phyloP scores from a whole-genome alignment of 2,797 vertebrate species.

The Rhyacichthys aspro region DNA sequence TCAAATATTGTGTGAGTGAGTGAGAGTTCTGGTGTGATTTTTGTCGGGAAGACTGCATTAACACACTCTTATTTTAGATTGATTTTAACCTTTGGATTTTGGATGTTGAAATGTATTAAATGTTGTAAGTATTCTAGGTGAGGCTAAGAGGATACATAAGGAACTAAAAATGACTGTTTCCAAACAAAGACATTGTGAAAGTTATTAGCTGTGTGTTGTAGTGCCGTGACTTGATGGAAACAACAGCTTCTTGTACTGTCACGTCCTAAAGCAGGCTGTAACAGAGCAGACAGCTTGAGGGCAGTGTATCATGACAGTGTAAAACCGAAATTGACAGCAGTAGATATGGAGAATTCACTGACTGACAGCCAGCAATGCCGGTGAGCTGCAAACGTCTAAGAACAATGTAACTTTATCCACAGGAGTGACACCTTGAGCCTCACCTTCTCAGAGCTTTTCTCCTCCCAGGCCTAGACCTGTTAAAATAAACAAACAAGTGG shows the following conservation, averaged over 20 bases:
- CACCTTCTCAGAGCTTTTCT: slow-evolving; percentile 27
- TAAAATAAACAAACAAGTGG: slow-evolving; percentile 25
- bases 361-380: slow-evolving; percentile 51
- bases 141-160: too few species aligned
- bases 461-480: slow-evolving; percentile 35
- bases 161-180: too few species aligned
- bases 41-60: too few species aligned
- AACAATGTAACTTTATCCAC: slow-evolving; percentile 55
- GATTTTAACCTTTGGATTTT: too few species aligned
- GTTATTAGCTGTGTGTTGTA: background rate
- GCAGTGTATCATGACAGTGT: slow-evolving; percentile 17
- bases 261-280: slow-evolving; percentile 31
- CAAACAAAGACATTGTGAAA: too few species aligned
- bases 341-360: slow-evolving; percentile 35
- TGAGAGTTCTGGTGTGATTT: too few species aligned
- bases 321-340: slow-evolving; percentile 36
- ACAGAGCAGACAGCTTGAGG: slow-evolving; percentile 47
- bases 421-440: slow-evolving; percentile 43
- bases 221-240: slow-evolving; percentile 1
- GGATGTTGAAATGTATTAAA: too few species aligned
- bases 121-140: too few species aligned
- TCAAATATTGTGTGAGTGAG: too few species aligned
- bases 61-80: too few species aligned
- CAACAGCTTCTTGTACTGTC: slow-evolving; percentile 29
- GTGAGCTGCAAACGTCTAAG: slow-evolving; percentile 31